Conservation (phyloP, 1,140 invertebrate genomes). For the Vollenhovia emeryi region DNA sequence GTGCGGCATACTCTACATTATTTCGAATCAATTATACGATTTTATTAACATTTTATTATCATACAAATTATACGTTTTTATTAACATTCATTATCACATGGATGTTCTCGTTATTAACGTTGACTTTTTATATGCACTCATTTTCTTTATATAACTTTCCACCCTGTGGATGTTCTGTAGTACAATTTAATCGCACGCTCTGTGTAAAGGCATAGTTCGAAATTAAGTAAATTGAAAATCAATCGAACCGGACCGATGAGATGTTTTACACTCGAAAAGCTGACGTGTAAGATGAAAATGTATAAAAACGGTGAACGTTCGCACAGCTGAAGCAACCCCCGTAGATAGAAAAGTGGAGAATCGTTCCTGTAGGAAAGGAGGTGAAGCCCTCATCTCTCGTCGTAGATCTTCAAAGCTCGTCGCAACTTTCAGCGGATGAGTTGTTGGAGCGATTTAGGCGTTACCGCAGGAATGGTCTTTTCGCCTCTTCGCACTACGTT, state of each 20-base stretch:
- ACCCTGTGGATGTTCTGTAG: background rate
- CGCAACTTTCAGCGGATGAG: constrained; percentile 84
- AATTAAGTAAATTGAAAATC: background rate
- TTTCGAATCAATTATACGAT: background rate
- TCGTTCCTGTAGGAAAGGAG: constrained; percentile 47
- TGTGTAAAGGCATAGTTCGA: background rate
- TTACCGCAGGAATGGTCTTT: constrained; percentile 80
- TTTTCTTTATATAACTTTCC: background rate
- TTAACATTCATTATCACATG: background rate
- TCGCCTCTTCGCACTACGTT: constrained; percentile 68
- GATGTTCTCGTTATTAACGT: background rate
- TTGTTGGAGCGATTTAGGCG: constrained; percentile 84
- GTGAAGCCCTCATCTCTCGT: constrained; percentile 62
- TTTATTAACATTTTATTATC: constrained; percentile 16
- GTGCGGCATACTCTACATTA: background rate
- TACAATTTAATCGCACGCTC: background rate
- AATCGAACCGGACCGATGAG: background rate
- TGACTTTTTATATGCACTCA: background rate
- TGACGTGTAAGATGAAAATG: background rate
- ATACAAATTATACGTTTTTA: background rate
- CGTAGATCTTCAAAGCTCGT: constrained; percentile 82
- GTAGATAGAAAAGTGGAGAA: constrained; percentile 59
- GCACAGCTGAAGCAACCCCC: background rate
- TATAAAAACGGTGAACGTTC: background rate
- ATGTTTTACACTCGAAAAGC: background rate